Base-by-base conservation (phyloP, 1,140 invertebrate genomes). In the Rhagoletis pomonella region DNA sequence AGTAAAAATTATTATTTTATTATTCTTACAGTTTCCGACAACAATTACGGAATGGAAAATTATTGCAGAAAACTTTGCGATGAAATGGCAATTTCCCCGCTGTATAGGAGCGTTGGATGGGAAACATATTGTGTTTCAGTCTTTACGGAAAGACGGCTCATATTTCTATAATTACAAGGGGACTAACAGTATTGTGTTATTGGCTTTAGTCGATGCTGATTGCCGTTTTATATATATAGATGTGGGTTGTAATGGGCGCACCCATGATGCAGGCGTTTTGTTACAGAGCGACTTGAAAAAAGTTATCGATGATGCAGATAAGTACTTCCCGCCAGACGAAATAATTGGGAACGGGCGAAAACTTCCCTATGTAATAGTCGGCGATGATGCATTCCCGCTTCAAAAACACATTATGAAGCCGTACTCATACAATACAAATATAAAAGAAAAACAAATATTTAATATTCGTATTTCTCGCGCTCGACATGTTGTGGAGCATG, bases 201-300 rank as follows among this genome's bases (percentile, higher is more conserved):
- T 73, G 10, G 67, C 67, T 73, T 73, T 1, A 19, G 67, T 39
- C 10, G 67, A 73, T 73, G 12, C 67, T 42, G 29, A 73, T 19
- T 73, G 67, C 19, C 9, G 17, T 3, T 73, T 73, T 39, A 73
- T 19, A 3, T 73, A 17, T 19, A 44, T 73, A 10, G 67, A 73
- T 19, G 44, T 73, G 44, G 67, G 67, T 42, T 73, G 67, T 19
- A 73, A 73, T 19, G 67, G 67, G 29, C 29, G 67, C 9, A 19
- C 67, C 9, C 29, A 73, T 19, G 67, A 73, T 73, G 67, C 67
- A n/a, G 67, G 19, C 44, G 67, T 4, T 73, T 73, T 73, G 67
- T 44, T 73, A 19, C 67, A 73, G 44, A 73, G 67, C 12, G 29
- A 10, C 29, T 73, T 73, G 44, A 73, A 39, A 19, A 73, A 73